Evolutionary conservation across 1,140 invertebrate species (phyloP).

Genomic region (Habropoda laboriosa): DNA sequence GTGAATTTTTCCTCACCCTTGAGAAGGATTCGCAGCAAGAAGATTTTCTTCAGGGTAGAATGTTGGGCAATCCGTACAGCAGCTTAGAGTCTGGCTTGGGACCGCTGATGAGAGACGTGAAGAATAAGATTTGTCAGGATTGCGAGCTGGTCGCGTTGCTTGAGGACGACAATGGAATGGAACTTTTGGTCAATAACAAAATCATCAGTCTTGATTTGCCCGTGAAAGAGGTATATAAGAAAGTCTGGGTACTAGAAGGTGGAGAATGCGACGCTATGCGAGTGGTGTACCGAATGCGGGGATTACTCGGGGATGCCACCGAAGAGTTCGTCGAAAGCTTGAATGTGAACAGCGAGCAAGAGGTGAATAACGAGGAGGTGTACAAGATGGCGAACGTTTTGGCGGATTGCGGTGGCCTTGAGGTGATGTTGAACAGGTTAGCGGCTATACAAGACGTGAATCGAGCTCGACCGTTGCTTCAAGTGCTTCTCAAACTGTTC

Average conservation of each 20-base stretch:
- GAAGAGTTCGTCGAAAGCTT: slow-evolving; percentile 99
- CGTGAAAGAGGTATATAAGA: slow-evolving; percentile 95
- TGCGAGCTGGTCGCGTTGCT: slow-evolving; percentile 97
- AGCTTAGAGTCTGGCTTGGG: slow-evolving; percentile 96
- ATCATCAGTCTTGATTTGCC: slow-evolving; percentile 98
- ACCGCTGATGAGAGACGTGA: slow-evolving; percentile 98
- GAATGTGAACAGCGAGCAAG: slow-evolving; percentile 93
- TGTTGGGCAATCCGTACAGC: slow-evolving; percentile 99
- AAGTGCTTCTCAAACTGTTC: slow-evolving; percentile 93
- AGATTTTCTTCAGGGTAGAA: slow-evolving; percentile 97
- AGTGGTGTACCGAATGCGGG: slow-evolving; percentile 99
- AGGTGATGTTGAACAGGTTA: slow-evolving; percentile 84
- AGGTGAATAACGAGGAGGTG: slow-evolving; percentile 96
- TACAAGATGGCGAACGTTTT: slow-evolving; percentile 91
- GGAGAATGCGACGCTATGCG: slow-evolving; percentile 96
- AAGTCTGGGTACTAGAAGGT: slow-evolving; percentile 92
- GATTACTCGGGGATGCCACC: slow-evolving; percentile 97
- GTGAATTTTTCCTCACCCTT: slow-evolving; percentile 97
- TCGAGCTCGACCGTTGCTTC: slow-evolving; percentile 89
- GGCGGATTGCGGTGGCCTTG: slow-evolving; percentile 92
- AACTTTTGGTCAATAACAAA: slow-evolving; percentile 98
- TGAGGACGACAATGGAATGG: slow-evolving; percentile 99
- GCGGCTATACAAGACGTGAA: slow-evolving; percentile 86
- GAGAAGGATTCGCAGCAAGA: slow-evolving; percentile 99
- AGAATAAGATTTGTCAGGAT: slow-evolving; percentile 99